Conservation (phyloP, 2,113 vertebrate species). For the Salvelinus alpinus region DNA sequence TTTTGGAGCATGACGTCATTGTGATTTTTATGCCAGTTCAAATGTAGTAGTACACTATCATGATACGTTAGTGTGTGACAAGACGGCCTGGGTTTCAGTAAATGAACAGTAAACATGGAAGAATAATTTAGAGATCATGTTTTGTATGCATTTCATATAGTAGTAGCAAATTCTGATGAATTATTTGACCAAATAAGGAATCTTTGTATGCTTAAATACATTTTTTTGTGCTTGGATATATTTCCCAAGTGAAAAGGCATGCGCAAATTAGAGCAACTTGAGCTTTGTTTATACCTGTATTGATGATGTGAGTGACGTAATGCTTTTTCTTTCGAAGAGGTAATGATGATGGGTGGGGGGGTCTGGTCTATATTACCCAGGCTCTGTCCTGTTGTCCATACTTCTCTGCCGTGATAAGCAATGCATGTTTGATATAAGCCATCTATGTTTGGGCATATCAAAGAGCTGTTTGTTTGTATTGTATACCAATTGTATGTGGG, state of each 20-base stretch:
- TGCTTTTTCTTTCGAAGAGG: constrained; percentile 15
- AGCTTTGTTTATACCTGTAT: neutral
- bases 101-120: neutral
- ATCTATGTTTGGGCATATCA: neutral
- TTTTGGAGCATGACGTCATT: neutral
- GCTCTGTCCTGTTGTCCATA: neutral
- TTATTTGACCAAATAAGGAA: constrained; percentile 13
- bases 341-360: neutral
- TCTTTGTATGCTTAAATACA: constrained; percentile 12
- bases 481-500: neutral
- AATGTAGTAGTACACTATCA: neutral
- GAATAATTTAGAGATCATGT: neutral
- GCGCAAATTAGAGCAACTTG: neutral
- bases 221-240: neutral
- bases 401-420: neutral
- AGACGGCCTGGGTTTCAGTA: too few relatives aligned
- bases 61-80: neutral
- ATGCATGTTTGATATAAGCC: too few relatives aligned
- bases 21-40: neutral
- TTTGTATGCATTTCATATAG: neutral
- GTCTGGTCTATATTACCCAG: constrained; percentile 47
- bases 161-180: neutral
- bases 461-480: too few relatives aligned
- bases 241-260: neutral
- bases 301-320: neutral